A percentile compares a stretch with the other conserved stretches of the same genome.
These are phyloP conservation scores for Fopius arisanus DNA, from an alignment of 1,140 invertebrate species.

Conservation along the genomic window DNA sequence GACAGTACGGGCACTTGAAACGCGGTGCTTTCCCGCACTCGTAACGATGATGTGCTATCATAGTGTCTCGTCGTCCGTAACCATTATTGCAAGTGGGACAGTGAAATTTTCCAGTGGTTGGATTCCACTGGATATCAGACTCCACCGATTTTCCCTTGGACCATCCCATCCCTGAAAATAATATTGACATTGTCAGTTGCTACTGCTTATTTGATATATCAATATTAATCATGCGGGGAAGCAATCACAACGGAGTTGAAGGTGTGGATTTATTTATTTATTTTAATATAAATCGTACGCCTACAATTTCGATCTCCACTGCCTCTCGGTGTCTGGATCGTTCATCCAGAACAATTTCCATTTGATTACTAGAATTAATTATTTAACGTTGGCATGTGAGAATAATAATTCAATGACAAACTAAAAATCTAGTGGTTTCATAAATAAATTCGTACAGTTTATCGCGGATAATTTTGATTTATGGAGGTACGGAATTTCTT, in stretches of 20 bases:
- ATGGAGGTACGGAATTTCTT: background rate
- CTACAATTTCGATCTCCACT: too few relatives aligned
- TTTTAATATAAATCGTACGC: too few relatives aligned
- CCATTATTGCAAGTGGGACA: constrained; percentile 61
- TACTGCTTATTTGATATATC: background rate
- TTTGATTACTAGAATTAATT: too few relatives aligned
- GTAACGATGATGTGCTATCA: constrained; percentile 62
- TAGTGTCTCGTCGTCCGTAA: constrained; percentile 58
- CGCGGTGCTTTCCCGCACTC: constrained; percentile 70
- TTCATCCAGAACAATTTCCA: too few relatives aligned
- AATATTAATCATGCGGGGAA: background rate
- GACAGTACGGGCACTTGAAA: constrained; percentile 68
- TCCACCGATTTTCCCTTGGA: constrained; percentile 39
- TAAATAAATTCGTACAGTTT: too few relatives aligned
- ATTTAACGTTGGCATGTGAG: too few relatives aligned
- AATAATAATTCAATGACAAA: too few relatives aligned
- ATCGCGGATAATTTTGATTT: too few relatives aligned
- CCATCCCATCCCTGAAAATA: background rate
- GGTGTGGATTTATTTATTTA: too few relatives aligned
- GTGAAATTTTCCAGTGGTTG: constrained; percentile 58
- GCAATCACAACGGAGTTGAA: background rate
- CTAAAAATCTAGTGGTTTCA: too few relatives aligned
- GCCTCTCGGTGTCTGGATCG: too few relatives aligned
- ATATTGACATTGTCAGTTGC: background rate
- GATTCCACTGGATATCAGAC: constrained; percentile 49